Evolutionary conservation across 2,888 invertebrate species (phyloP).

Genomic region (Slavum lentiscoides): DNA sequence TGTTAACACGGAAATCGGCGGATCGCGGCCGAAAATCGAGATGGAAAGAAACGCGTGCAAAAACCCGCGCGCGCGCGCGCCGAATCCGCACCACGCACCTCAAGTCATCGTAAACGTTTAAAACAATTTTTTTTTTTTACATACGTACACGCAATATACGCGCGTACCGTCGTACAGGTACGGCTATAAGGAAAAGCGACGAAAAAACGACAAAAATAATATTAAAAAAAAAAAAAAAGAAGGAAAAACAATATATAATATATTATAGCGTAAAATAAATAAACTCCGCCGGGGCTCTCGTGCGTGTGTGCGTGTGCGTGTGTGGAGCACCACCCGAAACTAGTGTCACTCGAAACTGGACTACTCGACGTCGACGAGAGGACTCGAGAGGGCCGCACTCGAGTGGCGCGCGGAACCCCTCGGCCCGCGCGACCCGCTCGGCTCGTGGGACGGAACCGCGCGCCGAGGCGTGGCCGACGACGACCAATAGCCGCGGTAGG

Average conservation of each 20-base stretch:
- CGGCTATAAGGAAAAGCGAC: too few relatives aligned
- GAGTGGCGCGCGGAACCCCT: slow-evolving; percentile 36
- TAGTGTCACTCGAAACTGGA: slow-evolving; percentile 54
- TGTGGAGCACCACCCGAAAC: slow-evolving; percentile 52
- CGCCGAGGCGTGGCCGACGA: slow-evolving; percentile 35
- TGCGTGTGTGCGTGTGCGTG: slow-evolving; percentile 32
- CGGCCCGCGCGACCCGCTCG: slow-evolving; percentile 32
- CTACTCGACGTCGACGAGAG: slow-evolving; percentile 53
- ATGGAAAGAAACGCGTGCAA: too few relatives aligned
- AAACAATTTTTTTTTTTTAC: slow-evolving; percentile 21
- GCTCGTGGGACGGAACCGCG: slow-evolving; percentile 37
- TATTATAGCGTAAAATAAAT: slow-evolving; percentile 49
- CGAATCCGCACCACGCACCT: background rate
- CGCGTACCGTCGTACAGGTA: background rate
- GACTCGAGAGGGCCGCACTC: slow-evolving; percentile 52
- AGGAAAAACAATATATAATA: slow-evolving; percentile 18
- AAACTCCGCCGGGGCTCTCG: slow-evolving; percentile 50
- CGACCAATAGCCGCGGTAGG: slow-evolving; percentile 33
- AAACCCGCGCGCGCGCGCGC: too few relatives aligned
- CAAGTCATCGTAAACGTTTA: slow-evolving; percentile 28
- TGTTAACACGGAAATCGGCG: slow-evolving; percentile 12
- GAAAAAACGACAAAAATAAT: too few relatives aligned
- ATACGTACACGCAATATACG: background rate
- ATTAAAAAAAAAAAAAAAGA: background rate
- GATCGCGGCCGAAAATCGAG: too few relatives aligned